Conservation (phyloP, 1,140 invertebrate genomes). For the Polypedilum pembai region DNA sequence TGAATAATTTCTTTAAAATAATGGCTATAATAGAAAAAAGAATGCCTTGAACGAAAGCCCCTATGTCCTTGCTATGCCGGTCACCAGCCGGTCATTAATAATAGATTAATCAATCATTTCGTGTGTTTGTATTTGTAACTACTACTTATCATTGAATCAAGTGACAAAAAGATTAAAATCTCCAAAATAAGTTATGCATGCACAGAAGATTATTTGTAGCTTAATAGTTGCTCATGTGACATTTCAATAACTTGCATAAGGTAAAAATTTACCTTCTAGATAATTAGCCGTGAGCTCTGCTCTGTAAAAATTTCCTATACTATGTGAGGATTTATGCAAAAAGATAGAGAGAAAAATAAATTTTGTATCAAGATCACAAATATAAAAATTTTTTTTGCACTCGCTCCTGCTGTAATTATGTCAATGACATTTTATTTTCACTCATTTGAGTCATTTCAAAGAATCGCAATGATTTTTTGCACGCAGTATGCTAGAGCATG, state of each 20-base stretch:
- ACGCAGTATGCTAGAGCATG: not conserved
- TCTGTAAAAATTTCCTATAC: too few relatives aligned
- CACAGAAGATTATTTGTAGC: not conserved
- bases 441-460: not conserved
- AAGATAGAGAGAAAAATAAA: not conserved
- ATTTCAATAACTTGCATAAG: constrained; percentile 7
- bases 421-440: constrained; percentile 19
- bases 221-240: not conserved
- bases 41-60: not conserved
- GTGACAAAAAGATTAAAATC: not conserved
- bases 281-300: not conserved
- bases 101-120: constrained; percentile 14
- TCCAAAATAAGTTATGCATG: not conserved
- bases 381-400: not conserved
- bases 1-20: not conserved
- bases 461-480: constrained; percentile 11
- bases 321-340: not conserved
- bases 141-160: not conserved
- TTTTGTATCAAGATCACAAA: not conserved
- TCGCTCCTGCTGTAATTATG: not conserved
- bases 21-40: not conserved
- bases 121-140: not conserved
- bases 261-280: not conserved
- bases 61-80: not conserved
- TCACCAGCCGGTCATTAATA: constrained; percentile 11